These are phyloP conservation scores for Stichopus horrens DNA, from an alignment of 53 echinoderm and acorn worm genomes.

Conservation along the genomic window DNA sequence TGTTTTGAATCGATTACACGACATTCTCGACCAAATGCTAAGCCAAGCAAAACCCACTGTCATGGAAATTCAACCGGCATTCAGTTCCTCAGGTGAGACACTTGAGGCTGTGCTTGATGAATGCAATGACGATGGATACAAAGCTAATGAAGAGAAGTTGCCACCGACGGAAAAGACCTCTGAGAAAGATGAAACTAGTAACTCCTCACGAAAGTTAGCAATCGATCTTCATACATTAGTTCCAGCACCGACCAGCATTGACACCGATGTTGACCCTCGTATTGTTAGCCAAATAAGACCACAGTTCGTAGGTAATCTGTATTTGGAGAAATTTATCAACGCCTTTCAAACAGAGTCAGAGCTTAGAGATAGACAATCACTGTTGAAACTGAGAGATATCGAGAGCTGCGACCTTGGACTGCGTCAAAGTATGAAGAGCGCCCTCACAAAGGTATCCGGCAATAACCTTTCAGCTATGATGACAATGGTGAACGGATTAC, in stretches of 20 bases:
- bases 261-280: not conserved
- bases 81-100: not conserved
- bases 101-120: not conserved
- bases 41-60: not conserved
- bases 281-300: constrained; percentile 9
- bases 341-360: constrained; percentile 5
- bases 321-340: not conserved
- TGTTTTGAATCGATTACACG: not conserved
- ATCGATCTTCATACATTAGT: not conserved
- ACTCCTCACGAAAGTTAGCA: not conserved
- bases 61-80: not conserved
- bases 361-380: not conserved
- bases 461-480: constrained; percentile 15
- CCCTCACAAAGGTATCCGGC: not conserved
- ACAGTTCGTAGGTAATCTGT: not conserved
- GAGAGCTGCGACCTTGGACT: not conserved
- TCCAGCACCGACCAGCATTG: not conserved
- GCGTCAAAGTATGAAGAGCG: not conserved
- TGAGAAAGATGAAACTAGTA: not conserved
- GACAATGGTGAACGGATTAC: constrained; percentile 11
- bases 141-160: not conserved
- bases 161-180: not conserved
- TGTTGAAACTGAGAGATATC: not conserved
- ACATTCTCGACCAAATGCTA: not conserved
- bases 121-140: not conserved